These are phyloP conservation scores for Anas platyrhynchos DNA, from an alignment of 2,113 vertebrate species.

Conservation along the genomic window DNA sequence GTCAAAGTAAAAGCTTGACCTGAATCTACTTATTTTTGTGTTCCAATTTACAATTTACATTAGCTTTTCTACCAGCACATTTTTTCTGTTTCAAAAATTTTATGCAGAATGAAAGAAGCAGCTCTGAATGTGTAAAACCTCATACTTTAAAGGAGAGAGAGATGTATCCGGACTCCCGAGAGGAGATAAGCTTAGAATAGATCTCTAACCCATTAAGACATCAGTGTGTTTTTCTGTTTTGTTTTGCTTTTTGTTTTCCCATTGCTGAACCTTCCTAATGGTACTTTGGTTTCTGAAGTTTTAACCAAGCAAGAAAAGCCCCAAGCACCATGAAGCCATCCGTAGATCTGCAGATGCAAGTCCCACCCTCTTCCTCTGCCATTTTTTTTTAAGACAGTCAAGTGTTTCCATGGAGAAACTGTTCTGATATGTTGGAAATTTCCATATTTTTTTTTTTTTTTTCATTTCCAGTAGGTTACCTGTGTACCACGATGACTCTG, in stretches of 20 bases:
- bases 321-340: fast-evolving
- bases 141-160: neutral
- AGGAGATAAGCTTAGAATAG: conserved; percentile 9
- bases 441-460: neutral
- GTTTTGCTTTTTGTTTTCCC: neutral
- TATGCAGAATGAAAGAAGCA: neutral
- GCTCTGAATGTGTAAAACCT: conserved; percentile 12
- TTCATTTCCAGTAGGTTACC: neutral
- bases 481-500: fast-evolving
- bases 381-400: neutral
- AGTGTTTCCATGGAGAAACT: neutral
- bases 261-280: neutral
- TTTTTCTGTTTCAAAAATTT: neutral
- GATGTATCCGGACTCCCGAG: neutral
- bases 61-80: neutral
- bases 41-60: neutral
- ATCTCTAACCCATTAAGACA: neutral
- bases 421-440: neutral
- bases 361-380: neutral
- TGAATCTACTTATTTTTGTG: neutral
- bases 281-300: neutral
- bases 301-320: neutral
- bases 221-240: neutral
- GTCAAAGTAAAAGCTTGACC: neutral
- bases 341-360: neutral